phyloP scores from a whole-genome alignment of 2,113 vertebrate genomes.

The Cyphomyrus discorhynchus region DNA sequence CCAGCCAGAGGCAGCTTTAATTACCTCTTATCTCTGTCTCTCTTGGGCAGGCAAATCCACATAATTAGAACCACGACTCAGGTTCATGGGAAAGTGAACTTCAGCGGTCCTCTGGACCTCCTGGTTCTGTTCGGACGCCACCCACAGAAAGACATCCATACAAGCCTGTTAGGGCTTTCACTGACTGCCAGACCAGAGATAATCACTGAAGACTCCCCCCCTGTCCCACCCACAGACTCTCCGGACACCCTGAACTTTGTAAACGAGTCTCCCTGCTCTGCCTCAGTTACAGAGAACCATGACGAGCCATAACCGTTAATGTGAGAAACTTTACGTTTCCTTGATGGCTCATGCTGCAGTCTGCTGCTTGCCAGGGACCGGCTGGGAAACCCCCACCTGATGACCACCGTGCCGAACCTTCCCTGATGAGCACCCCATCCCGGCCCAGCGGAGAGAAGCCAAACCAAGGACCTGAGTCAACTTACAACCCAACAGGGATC shows the following conservation, averaged over 20 bases:
- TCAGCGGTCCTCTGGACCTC: not conserved
- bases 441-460: not conserved
- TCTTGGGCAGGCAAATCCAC: conserved; percentile 10
- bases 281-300: not conserved
- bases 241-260: not conserved
- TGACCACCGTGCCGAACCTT: not conserved
- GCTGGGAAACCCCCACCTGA: not conserved
- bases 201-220: not conserved
- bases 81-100: conserved; percentile 17
- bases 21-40: conserved; percentile 11
- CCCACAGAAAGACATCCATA: not conserved
- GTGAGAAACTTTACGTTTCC: not conserved
- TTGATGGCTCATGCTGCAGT: not conserved
- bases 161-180: not conserved
- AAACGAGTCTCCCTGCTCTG: not conserved
- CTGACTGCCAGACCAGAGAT: not conserved
- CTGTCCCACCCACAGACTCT: not conserved
- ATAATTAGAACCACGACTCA: conserved; percentile 36
- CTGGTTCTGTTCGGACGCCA: not conserved
- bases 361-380: not conserved
- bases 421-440: not conserved
- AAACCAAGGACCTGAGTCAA: not conserved
- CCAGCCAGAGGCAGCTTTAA: conserved; percentile 24
- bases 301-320: not conserved
- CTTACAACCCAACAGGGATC: not conserved